Base-by-base conservation (phyloP, 2,113 vertebrate species). In the Corydoras sp. region DNA sequence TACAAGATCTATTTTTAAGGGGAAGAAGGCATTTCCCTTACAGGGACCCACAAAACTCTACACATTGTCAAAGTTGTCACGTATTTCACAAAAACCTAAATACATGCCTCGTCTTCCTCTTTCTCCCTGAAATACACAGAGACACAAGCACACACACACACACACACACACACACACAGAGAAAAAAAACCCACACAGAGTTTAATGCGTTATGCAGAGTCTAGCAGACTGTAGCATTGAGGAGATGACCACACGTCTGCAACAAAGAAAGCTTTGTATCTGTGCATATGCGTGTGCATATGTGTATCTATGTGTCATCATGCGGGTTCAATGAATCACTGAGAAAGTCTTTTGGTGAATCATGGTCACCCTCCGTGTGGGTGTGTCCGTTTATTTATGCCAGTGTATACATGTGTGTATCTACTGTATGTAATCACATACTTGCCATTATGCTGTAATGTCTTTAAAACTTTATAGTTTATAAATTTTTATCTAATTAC, bases 251-350 rank as follows among this genome's bases (percentile, higher is more conserved):
- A 80, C 70, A 68, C 63, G 73, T 70, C 63, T 68, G 78, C 77
- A 80, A 90, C 89, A 91, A 89, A 83, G 87, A 65, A 81, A 24
- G 78, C 86, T 81, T 88, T 90, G 87, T 90, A 29, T 72, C 55
- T 24, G 64, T 69, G 48, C 55, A 56, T 66, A 29, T 73, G 8
- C 73, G 67, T 74, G 71, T 68, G 50, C 61, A 60, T 18, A 71
- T 58, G 29, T 66, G n/a, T 62, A 54, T 65, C 62, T 70, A 56
- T 53, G 67, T 73, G 51, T 74, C 62, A 76, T 73, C 73, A 14
- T 77, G 69, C 69, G 61, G 63, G 63, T 71, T 72, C 58, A 58
- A 60, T 79, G 78, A 79, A 73, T 62, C 69, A 68, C 61, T 31
- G 53, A 12, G 58, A 53, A 65, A 59, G 68, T 59, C 15, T 60